Base-by-base conservation (phyloP, 2,888 invertebrate species). In the Dolichomitus sp. region DNA sequence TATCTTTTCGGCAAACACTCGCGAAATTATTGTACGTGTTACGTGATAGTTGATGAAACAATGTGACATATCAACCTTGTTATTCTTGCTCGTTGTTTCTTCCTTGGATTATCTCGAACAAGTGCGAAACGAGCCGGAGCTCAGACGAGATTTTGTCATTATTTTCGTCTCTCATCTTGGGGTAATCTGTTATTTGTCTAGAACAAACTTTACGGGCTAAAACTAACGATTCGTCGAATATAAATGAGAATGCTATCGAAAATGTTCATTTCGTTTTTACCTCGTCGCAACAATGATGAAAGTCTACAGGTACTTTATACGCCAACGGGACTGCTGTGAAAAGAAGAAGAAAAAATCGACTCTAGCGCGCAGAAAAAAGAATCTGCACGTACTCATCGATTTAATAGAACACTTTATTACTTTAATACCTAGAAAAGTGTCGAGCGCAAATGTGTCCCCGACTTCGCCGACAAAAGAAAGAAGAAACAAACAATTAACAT, bases 271-370 rank as follows among this genome's bases (percentile, higher is more conserved):
- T 50, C 33, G 19, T 37, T 65, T 72, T 61, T 70, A 90, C 92
- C 92, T 92, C 92, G 90, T 92, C 90, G 89, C 91, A 92, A 92
- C 92, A 91, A 89, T 89, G 88, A 91, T 92, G 92, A 92, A 92
- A 92, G 92, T 92, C 89, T 88, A 87, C 87, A 86, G 84, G 84
- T 90, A 89, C 85, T 88, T 86, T 86, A 83, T 83, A 85, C 85
- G 69, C 52, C 82, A 81, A 75, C 23, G 30, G 70, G 79, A 81
- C 79, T 73, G 57, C 42, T 42, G 27, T 45, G 27, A 72, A 40
- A 42, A 12, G 19, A 19, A 61, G 19, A 68, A 57, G 42, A 57
- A 30, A 63, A 61, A 65, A 57, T 54, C 50, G 69, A 40, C 75
- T 54, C 23, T 45, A 27, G 50, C 54, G 63, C 52, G 57, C 65